phyloP scores from a whole-genome alignment of 2,797 vertebrate species.

The Gobio occitaniae region DNA sequence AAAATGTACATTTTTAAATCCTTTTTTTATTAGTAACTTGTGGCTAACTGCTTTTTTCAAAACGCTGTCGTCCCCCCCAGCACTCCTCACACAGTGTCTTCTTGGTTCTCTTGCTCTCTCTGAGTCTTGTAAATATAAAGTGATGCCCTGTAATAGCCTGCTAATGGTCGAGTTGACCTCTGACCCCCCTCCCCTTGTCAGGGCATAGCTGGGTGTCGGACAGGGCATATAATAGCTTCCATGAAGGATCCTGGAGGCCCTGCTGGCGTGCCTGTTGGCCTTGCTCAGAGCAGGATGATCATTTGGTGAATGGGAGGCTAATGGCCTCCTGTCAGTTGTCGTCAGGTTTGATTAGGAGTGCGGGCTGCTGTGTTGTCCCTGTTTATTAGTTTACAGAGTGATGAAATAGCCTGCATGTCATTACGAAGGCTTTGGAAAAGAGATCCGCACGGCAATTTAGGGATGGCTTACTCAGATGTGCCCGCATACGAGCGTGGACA shows the following conservation, averaged over 20 bases:
- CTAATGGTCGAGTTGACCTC: slow-evolving; percentile 77
- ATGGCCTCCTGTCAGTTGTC: slow-evolving; percentile 80
- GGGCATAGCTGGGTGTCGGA: slow-evolving; percentile 63
- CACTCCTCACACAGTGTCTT: slow-evolving; percentile 1
- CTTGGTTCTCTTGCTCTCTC: slow-evolving; percentile 36
- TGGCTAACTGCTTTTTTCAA: neutral
- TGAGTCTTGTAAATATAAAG: slow-evolving; percentile 65
- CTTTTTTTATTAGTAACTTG: neutral
- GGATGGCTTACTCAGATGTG: slow-evolving; percentile 46
- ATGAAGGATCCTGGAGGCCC: slow-evolving; percentile 74
- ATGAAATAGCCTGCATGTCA: slow-evolving; percentile 75
- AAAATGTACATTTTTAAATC: neutral
- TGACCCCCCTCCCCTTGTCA: slow-evolving; percentile 72
- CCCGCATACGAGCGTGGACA: slow-evolving; percentile 18
- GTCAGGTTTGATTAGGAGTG: slow-evolving; percentile 78
- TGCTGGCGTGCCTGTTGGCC: slow-evolving; percentile 74
- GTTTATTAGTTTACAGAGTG: slow-evolving; percentile 73
- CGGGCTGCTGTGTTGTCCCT: slow-evolving; percentile 73
- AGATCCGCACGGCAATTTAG: slow-evolving; percentile 63
- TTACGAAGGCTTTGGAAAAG: slow-evolving; percentile 71
- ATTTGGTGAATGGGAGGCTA: slow-evolving; percentile 75
- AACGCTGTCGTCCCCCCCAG: neutral
- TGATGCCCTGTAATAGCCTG: slow-evolving; percentile 67
- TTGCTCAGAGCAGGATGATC: slow-evolving; percentile 75
- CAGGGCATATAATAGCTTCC: slow-evolving; percentile 78